A percentile compares a stretch with the other conserved stretches of the same genome.
These are phyloP conservation scores for Aspiorhynchus laticeps DNA, from an alignment of 2,113 vertebrate genomes.

Conservation along the genomic window DNA sequence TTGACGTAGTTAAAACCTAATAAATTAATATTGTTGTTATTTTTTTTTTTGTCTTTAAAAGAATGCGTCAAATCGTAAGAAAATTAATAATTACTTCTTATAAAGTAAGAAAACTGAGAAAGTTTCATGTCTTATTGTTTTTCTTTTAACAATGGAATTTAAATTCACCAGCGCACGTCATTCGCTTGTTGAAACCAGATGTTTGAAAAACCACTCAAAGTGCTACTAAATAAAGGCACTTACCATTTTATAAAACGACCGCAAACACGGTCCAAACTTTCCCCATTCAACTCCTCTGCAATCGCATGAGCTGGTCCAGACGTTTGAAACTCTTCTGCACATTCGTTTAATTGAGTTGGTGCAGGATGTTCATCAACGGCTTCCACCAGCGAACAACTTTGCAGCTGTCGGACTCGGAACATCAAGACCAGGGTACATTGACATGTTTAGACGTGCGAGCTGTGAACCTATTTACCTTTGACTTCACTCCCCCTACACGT, in stretches of 20 bases:
- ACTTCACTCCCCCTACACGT: constrained; percentile 48
- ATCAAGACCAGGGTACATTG: constrained; percentile 8
- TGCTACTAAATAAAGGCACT: not conserved
- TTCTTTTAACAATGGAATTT: not conserved
- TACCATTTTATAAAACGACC: constrained; percentile 40
- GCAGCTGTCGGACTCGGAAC: constrained; percentile 30
- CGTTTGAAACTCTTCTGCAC: not conserved
- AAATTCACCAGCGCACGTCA: not conserved
- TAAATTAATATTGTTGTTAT: not conserved
- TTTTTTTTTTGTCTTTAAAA: constrained; percentile 2
- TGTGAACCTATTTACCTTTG: constrained; percentile 19
- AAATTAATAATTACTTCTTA: not conserved
- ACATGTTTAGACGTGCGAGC: constrained; percentile 7
- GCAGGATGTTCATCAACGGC: constrained; percentile 9
- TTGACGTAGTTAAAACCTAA: not conserved
- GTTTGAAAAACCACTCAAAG: not conserved
- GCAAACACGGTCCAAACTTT: constrained; percentile 2
- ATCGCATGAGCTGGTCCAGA: not conserved
- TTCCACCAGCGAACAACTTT: constrained; percentile 3
- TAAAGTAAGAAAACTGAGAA: not conserved
- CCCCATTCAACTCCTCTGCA: constrained; percentile 11
- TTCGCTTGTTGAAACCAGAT: constrained; percentile 8
- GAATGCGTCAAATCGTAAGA: not conserved
- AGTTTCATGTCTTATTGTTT: not conserved
- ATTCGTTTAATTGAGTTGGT: not conserved